Conservation (phyloP, 2,113 vertebrate species). For the Syrmaticus mikado region DNA sequence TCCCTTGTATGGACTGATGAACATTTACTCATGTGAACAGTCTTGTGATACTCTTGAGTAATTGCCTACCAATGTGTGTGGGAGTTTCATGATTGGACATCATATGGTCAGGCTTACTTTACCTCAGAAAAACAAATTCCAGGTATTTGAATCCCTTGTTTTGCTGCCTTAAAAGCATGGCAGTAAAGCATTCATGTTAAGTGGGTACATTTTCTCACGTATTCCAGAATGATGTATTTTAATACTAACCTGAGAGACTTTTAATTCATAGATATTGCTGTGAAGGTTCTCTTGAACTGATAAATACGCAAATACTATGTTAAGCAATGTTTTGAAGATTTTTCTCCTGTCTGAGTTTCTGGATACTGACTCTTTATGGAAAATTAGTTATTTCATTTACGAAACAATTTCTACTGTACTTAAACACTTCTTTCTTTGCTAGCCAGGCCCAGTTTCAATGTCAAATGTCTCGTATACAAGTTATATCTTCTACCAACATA, state of each 20-base stretch:
- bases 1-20: neutral
- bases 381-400: neutral
- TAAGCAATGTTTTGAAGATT: neutral
- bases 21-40: neutral
- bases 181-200: neutral
- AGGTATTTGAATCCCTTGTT: neutral
- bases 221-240: neutral
- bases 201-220: neutral
- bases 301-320: neutral
- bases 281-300: neutral
- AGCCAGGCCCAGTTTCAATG: neutral
- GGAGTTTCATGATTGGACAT: neutral
- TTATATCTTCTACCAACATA: neutral
- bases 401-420: neutral
- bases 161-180: neutral
- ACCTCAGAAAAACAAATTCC: neutral
- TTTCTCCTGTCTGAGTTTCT: neutral
- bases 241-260: neutral
- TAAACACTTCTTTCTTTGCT: neutral
- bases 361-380: fast-evolving
- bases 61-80: neutral
- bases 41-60: neutral
- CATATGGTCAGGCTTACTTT: neutral
- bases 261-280: neutral
- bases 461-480: neutral